phyloP scores from a whole-genome alignment of 2,888 invertebrate genomes.

The Drosophila nr. perissopoda region DNA sequence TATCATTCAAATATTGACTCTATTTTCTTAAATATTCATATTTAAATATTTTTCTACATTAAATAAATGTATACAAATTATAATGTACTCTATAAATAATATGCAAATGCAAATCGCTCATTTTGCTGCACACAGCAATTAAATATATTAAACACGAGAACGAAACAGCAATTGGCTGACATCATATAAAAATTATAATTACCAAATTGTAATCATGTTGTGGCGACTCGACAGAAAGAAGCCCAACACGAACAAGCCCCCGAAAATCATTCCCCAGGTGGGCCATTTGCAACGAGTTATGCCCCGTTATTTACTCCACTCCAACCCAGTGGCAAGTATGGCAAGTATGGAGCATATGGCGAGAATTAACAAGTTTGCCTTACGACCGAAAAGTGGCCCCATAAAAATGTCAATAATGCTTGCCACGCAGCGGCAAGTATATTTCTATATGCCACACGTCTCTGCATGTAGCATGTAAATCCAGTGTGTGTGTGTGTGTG shows the following conservation, averaged over 20 bases:
- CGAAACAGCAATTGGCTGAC: constrained; percentile 21
- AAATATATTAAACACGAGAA: constrained; percentile 12
- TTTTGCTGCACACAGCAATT: constrained; percentile 13
- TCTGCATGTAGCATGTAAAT: constrained; percentile 28
- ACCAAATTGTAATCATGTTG: constrained; percentile 39
- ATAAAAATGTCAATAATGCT: constrained; percentile 74
- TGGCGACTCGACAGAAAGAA: constrained; percentile 5
- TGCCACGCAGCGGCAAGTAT: constrained; percentile 20
- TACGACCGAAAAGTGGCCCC: constrained; percentile 55
- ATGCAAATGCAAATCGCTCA: constrained; percentile 6
- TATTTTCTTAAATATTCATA: not conserved
- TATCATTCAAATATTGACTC: not conserved
- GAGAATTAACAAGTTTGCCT: constrained; percentile 71
- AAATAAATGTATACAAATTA: not conserved
- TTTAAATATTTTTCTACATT: too few relatives aligned
- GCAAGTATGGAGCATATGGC: constrained; percentile 49
- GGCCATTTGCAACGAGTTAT: constrained; percentile 39
- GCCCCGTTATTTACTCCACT: constrained; percentile 31
- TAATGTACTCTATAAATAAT: not conserved
- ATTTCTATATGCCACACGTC: constrained; percentile 66
- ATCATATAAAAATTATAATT: constrained; percentile 30
- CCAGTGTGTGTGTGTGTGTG: constrained; percentile 10
- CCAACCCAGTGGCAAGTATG: not conserved
- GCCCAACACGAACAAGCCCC: constrained; percentile 8
- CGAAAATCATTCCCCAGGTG: constrained; percentile 38